phyloP scores from a whole-genome alignment of 2,797 vertebrate species.

The Adrianichthys oophorus region DNA sequence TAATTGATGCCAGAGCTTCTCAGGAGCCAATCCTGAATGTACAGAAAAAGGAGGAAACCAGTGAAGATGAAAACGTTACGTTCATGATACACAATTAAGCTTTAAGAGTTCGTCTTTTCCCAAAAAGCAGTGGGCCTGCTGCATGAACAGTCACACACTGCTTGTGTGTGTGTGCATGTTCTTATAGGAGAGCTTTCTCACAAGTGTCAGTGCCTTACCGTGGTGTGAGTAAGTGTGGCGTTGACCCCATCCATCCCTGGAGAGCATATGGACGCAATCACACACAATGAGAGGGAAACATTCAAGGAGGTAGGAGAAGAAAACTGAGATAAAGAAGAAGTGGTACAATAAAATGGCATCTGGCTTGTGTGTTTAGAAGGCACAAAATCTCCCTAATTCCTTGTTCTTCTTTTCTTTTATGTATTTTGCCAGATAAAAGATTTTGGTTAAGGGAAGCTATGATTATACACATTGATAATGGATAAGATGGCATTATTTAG shows the following conservation, averaged over 20 bases:
- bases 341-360: conserved; percentile 59
- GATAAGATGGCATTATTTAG: conserved; percentile 53
- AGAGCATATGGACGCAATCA: conserved; percentile 80
- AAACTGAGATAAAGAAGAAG: conserved; percentile 35
- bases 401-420: conserved; percentile 68
- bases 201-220: conserved; percentile 74
- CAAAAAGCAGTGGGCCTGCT: conserved; percentile 22
- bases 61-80: conserved; percentile 60
- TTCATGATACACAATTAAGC: conserved; percentile 57
- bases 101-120: conserved; percentile 46
- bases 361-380: conserved; percentile 68
- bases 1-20: conserved; percentile 80
- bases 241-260: conserved; percentile 76
- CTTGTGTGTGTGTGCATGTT: conserved; percentile 11
- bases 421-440: conserved; percentile 66
- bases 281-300: conserved; percentile 41
- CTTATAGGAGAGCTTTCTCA: conserved; percentile 64
- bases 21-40: conserved; percentile 57
- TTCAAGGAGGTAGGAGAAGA: conserved; percentile 34
- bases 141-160: conserved; percentile 40
- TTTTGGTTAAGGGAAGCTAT: conserved; percentile 61
- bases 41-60: conserved; percentile 53
- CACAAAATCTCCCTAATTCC: conserved; percentile 72
- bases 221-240: conserved; percentile 79
- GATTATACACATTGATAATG: conserved; percentile 63